phyloP scores from a whole-genome alignment of 1,140 invertebrate genomes.

The Sitophilus oryzae region DNA sequence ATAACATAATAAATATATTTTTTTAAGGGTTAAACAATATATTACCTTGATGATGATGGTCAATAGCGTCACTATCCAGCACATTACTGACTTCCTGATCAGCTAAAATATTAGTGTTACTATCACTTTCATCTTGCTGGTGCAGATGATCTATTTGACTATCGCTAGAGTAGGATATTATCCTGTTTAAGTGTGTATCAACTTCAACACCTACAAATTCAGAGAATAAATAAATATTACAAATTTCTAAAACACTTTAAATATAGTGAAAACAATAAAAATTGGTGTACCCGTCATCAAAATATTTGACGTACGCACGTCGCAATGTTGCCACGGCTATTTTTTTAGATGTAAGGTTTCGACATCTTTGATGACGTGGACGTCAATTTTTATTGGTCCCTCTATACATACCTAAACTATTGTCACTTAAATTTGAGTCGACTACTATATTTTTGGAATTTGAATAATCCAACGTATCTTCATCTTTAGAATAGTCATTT shows the following conservation, averaged over 20 bases:
- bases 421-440: constrained; percentile 18
- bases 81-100: constrained; percentile 1
- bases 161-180: constrained; percentile 12
- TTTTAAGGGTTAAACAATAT: background rate
- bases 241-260: background rate
- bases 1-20: background rate
- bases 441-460: constrained; percentile 1
- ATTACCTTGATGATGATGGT: background rate
- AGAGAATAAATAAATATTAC: background rate
- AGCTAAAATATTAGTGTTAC: constrained; percentile 8
- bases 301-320: no score
- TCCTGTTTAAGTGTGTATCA: constrained; percentile 8
- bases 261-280: background rate
- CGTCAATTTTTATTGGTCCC: no score
- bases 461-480: constrained; percentile 6
- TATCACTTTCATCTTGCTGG: constrained; percentile 19
- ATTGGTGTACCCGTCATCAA: no score
- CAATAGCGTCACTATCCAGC: background rate
- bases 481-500: background rate
- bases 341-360: no score
- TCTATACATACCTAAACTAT: constrained; percentile 15
- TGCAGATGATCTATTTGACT: constrained; percentile 12
- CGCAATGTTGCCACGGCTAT: no score
- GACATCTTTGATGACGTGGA: no score
- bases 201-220: constrained; percentile 8